These are phyloP conservation scores for Pseudoatta argentina DNA, from an alignment of 1,140 invertebrate genomes.

Conservation along the genomic window DNA sequence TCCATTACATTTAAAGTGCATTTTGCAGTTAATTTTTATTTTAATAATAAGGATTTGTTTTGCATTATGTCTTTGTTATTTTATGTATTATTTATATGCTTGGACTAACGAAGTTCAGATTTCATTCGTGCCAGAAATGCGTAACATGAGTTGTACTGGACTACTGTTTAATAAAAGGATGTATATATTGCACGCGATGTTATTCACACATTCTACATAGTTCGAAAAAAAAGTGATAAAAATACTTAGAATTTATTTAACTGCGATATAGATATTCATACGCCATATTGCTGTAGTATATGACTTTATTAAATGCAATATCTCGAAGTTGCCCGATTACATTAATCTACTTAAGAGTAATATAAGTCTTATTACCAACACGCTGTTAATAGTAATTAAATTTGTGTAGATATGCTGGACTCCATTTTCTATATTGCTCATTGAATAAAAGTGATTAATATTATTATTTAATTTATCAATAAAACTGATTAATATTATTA, in stretches of 20 bases:
- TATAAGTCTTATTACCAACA: slow-evolving; percentile 59
- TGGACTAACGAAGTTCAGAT: slow-evolving; percentile 62
- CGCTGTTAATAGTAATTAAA: slow-evolving; percentile 62
- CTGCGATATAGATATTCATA: slow-evolving; percentile 25
- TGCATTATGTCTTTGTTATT: slow-evolving; percentile 50
- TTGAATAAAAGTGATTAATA: slow-evolving; percentile 41
- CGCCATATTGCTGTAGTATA: slow-evolving; percentile 69
- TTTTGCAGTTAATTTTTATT: slow-evolving; percentile 38
- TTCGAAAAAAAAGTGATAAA: slow-evolving; percentile 45
- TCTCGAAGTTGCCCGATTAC: slow-evolving; percentile 41
- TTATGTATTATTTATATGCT: slow-evolving; percentile 65
- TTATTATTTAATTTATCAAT: slow-evolving; percentile 10
- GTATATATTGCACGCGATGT: slow-evolving; percentile 66
- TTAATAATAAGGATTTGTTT: slow-evolving; percentile 46
- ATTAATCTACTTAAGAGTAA: slow-evolving; percentile 54
- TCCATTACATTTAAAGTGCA: slow-evolving; percentile 34
- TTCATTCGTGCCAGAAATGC: slow-evolving; percentile 77
- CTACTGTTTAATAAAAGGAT: slow-evolving; percentile 74
- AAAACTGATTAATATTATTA: neutral
- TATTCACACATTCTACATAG: slow-evolving; percentile 60
- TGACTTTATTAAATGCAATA: slow-evolving; percentile 56
- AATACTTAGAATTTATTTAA: slow-evolving; percentile 33
- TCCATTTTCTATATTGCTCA: slow-evolving; percentile 59
- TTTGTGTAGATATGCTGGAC: slow-evolving; percentile 43
- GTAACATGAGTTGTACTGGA: slow-evolving; percentile 71